Evolutionary conservation across 1,140 invertebrate species (phyloP).

Genomic region (Bombus waltoni): DNA sequence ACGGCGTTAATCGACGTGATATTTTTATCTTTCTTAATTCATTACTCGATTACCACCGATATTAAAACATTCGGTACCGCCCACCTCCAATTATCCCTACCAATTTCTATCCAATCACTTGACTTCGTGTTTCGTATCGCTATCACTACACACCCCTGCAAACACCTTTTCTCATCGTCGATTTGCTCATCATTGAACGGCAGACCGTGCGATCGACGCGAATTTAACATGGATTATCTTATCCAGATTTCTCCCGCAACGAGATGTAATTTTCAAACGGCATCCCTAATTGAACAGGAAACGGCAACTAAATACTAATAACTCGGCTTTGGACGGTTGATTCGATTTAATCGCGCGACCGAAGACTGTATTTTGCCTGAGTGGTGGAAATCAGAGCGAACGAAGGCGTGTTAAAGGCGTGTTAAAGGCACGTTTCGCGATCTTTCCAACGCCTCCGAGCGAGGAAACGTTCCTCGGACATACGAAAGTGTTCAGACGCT

Average conservation of each 20-base stretch:
- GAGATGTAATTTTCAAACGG: constrained; percentile 27
- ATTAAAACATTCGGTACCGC: neutral
- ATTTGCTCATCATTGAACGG: neutral
- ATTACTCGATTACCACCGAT: neutral
- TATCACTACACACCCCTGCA: neutral
- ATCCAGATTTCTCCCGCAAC: constrained; percentile 44
- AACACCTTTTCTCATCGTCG: too few relatives aligned
- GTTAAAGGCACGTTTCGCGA: neutral
- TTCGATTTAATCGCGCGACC: constrained; percentile 42
- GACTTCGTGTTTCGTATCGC: neutral
- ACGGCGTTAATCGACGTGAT: neutral
- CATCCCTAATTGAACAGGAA: constrained; percentile 43
- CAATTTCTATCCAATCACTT: neutral
- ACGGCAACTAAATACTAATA: constrained; percentile 45
- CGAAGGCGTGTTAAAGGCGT: constrained; percentile 40
- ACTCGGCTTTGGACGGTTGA: constrained; percentile 12
- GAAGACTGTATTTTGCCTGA: neutral
- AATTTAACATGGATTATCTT: too few relatives aligned
- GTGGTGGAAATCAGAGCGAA: constrained; percentile 39
- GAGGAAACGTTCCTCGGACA: constrained; percentile 25
- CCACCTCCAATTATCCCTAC: neutral
- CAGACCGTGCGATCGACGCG: neutral
- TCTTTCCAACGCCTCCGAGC: constrained; percentile 11
- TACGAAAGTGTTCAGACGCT: too few relatives aligned
- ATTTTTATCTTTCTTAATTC: neutral